These are phyloP conservation scores for Alentia gelatinosa DNA, from an alignment of 2,888 invertebrate species.

Conservation along the genomic window DNA sequence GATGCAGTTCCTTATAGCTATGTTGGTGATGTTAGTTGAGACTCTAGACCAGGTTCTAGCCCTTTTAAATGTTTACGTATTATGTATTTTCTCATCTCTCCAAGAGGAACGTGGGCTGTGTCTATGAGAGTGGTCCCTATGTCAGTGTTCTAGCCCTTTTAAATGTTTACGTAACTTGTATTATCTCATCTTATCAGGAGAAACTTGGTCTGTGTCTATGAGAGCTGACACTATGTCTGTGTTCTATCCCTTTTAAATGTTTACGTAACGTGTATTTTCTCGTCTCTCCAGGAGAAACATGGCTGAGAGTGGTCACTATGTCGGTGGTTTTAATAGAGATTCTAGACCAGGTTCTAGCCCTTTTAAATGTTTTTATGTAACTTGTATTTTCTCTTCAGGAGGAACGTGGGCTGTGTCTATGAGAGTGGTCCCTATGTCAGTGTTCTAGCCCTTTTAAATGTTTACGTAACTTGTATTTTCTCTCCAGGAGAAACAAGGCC, in stretches of 20 bases:
- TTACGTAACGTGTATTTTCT: background rate
- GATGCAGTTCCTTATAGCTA: too few relatives aligned
- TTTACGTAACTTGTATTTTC: background rate
- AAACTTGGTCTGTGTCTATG: conserved; percentile 91
- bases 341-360: too few relatives aligned
- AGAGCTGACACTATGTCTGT: background rate
- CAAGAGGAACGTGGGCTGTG: conserved; percentile 96
- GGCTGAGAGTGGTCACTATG: too few relatives aligned
- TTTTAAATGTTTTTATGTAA: too few relatives aligned
- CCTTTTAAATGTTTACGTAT: background rate
- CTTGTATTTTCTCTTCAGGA: background rate
- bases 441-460: too few relatives aligned
- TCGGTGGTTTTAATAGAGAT: too few relatives aligned
- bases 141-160: too few relatives aligned
- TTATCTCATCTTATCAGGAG: conserved; percentile 64
- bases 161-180: background rate
- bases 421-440: too few relatives aligned
- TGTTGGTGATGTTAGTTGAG: background rate
- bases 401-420: too few relatives aligned
- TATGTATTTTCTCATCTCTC: conserved; percentile 70
- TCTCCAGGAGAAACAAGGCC: background rate
- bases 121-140: too few relatives aligned
- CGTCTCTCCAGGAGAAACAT: conserved; percentile 89
- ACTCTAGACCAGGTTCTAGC: too few relatives aligned
- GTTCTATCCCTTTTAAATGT: conserved; percentile 49